A percentile compares a stretch with the other conserved stretches of the same genome.
Evolutionary conservation across 2,113 vertebrate genomes (phyloP).

Genomic region (Anhinga rufa): DNA sequence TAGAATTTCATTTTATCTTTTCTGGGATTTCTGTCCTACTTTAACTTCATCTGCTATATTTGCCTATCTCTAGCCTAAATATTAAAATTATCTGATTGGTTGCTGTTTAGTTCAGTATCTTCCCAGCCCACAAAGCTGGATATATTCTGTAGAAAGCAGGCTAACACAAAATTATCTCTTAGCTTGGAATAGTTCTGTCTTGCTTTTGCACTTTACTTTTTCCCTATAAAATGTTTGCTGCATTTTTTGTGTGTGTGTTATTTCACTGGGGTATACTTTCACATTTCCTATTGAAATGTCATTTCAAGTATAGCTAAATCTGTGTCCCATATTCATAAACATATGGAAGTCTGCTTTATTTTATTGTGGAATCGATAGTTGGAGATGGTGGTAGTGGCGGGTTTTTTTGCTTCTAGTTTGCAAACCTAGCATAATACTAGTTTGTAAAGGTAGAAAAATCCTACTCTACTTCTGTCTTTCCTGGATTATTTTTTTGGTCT

Average conservation of each 20-base stretch:
- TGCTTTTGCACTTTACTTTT: background rate
- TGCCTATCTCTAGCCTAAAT: slow-evolving; percentile 31
- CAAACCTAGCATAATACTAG: background rate
- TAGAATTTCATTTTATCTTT: slow-evolving; percentile 1
- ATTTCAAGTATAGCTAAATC: background rate
- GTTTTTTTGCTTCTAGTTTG: background rate
- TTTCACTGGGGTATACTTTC: background rate
- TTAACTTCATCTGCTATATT: slow-evolving; percentile 27
- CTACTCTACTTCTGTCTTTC: background rate
- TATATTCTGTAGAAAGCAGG: background rate
- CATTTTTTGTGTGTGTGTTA: background rate
- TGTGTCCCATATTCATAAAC: background rate
- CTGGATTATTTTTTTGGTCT: background rate
- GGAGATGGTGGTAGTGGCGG: fast-evolving
- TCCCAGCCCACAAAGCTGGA: background rate
- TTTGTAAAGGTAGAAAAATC: background rate
- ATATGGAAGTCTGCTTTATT: background rate
- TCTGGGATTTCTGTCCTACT: slow-evolving; percentile 29
- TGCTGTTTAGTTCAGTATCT: slow-evolving; percentile 20
- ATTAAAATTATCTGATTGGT: slow-evolving; percentile 9
- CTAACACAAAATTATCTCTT: background rate
- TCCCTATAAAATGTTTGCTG: background rate
- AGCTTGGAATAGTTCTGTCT: background rate
- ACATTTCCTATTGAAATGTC: background rate
- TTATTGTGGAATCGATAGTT: background rate